phyloP scores from a whole-genome alignment of 53 echinoderm and acorn worm species.

The Echinarachnius parma region DNA sequence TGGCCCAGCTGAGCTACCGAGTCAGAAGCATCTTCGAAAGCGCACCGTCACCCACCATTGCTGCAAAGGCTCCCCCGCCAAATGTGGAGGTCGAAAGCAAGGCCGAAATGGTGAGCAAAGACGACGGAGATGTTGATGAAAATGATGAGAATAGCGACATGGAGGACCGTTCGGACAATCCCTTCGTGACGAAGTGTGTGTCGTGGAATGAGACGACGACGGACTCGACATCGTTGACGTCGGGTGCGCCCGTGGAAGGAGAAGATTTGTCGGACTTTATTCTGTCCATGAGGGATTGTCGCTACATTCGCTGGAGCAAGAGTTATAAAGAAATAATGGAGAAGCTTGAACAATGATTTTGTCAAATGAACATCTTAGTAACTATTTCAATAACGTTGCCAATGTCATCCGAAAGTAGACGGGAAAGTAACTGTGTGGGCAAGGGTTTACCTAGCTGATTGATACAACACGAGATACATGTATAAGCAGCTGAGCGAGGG shows the following conservation, averaged over 20 bases:
- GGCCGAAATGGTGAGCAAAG: not conserved
- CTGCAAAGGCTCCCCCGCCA: not conserved
- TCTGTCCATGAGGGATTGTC: constrained; percentile 38
- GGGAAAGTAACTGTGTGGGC: no score
- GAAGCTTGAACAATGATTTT: constrained; percentile 23
- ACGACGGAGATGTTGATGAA: not conserved
- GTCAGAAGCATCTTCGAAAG: constrained; percentile 27
- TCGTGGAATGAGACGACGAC: constrained; percentile 46
- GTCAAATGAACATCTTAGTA: no score
- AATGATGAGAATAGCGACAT: not conserved
- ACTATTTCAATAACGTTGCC: no score
- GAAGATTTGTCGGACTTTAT: constrained; percentile 45
- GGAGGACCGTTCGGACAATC: no score
- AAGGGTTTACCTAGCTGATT: no score
- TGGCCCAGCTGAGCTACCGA: constrained; percentile 23
- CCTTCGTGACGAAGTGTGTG: constrained; percentile 55
- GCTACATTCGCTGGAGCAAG: constrained; percentile 51
- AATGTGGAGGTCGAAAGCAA: not conserved
- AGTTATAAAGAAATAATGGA: constrained; percentile 33
- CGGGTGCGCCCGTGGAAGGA: not conserved
- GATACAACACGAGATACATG: no score
- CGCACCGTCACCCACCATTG: not conserved
- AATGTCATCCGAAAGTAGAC: no score
- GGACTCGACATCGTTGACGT: constrained; percentile 7
- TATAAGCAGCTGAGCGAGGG: no score